Percentiles rank a stretch among this genome's conserved stretches.
These are phyloP conservation scores for Gymnarchus niloticus DNA, from an alignment of 2,113 vertebrate genomes.

Conservation along the genomic window DNA sequence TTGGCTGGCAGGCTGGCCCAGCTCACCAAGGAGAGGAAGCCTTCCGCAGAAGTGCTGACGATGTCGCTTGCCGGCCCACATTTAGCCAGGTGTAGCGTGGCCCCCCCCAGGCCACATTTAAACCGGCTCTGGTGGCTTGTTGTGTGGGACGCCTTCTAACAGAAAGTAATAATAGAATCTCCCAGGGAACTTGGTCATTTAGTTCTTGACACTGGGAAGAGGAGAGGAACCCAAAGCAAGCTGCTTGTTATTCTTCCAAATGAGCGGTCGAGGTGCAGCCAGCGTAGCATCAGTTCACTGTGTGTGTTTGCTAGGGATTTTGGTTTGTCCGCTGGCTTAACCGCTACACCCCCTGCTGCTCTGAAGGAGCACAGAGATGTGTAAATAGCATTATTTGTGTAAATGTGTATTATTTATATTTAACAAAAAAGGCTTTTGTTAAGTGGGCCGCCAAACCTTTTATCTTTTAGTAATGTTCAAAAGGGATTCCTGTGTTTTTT, in stretches of 20 bases:
- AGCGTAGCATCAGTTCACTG: neutral
- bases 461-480: neutral
- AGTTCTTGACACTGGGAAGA: slow-evolving; percentile 37
- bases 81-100: slow-evolving; percentile 44
- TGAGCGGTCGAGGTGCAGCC: neutral
- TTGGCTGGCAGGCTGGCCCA: neutral
- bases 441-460: neutral
- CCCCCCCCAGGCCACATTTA: slow-evolving; percentile 44
- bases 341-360: neutral
- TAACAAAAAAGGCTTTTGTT: neutral
- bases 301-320: neutral
- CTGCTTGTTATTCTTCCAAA: neutral
- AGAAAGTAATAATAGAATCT: no score
- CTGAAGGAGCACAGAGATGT: neutral
- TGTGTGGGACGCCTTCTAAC: slow-evolving; percentile 55
- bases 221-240: slow-evolving; percentile 31
- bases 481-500: neutral
- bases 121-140: slow-evolving; percentile 45
- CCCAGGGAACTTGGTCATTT: slow-evolving; percentile 50
- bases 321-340: neutral
- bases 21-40: slow-evolving; percentile 15
- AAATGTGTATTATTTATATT: neutral
- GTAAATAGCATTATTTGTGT: neutral
- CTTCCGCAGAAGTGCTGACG: slow-evolving; percentile 33
- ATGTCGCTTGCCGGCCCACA: slow-evolving; percentile 45